Evolutionary conservation across 2,888 invertebrate species (phyloP).

Genomic region (Diarsia dahlii): DNA sequence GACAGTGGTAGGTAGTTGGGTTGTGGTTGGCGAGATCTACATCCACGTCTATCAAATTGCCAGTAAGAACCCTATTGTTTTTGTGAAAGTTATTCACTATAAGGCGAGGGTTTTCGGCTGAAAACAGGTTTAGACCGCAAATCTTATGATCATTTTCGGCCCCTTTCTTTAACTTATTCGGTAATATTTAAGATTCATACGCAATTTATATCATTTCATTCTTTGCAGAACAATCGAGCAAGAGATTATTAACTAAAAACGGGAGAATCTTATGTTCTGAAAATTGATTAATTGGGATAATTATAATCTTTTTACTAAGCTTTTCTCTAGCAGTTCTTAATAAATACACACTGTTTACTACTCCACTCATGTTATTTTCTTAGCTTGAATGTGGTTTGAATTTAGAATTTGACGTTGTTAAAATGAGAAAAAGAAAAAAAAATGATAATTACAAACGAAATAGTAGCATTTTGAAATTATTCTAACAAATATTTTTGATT

Average conservation of each 20-base stretch:
- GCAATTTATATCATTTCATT: neutral
- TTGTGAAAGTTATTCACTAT: neutral
- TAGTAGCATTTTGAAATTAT: neutral
- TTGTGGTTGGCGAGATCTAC: neutral
- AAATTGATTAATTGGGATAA: neutral
- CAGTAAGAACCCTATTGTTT: too few relatives aligned
- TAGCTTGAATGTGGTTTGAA: neutral
- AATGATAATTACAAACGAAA: too few relatives aligned
- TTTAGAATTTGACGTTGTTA: neutral
- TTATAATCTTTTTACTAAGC: too few relatives aligned
- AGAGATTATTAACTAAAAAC: neutral
- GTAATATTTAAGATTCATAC: neutral
- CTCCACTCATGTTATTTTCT: neutral
- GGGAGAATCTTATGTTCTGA: neutral
- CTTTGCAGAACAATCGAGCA: neutral
- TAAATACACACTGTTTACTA: neutral
- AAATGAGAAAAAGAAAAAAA: neutral
- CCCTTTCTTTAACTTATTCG: neutral
- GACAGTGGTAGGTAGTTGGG: neutral
- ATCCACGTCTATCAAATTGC: neutral
- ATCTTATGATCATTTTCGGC: neutral
- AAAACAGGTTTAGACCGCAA: neutral
- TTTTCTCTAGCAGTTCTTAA: too few relatives aligned
- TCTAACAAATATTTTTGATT: neutral
- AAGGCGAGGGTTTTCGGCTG: neutral